Conservation (phyloP, 2,797 vertebrate species). For the Oceanodroma leucorhoa region DNA sequence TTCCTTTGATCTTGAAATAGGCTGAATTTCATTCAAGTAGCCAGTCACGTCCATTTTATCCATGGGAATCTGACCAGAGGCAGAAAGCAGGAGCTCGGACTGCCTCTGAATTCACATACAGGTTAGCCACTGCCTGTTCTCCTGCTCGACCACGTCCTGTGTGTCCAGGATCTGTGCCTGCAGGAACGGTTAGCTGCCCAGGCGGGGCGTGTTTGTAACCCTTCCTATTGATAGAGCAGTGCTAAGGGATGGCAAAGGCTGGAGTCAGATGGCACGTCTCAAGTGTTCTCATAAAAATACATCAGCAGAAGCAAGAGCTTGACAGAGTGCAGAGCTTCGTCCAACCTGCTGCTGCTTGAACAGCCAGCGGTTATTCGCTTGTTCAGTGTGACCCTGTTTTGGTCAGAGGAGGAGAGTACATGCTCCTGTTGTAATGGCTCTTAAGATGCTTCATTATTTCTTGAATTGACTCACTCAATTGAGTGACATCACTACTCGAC, state of each 20-base stretch:
- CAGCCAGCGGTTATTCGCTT: fast-evolving
- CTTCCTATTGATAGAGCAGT: not conserved
- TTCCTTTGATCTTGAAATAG: not conserved
- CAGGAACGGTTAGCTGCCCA: not conserved
- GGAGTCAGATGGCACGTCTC: fast-evolving
- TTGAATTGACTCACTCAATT: not conserved
- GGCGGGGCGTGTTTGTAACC: not conserved
- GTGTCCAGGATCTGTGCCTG: not conserved
- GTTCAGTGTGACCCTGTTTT: fast-evolving
- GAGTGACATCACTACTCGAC: not conserved
- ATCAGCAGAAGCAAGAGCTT: not conserved
- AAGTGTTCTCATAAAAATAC: not conserved
- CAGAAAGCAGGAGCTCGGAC: not conserved
- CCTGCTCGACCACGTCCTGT: fast-evolving
- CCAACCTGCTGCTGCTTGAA: not conserved
- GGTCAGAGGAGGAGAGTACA: not conserved
- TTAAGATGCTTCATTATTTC: not conserved
- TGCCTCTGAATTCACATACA: not conserved
- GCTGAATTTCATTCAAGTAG: not conserved
- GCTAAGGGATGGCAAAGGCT: not conserved
- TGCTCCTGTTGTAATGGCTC: not conserved
- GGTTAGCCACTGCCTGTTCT: fast-evolving
- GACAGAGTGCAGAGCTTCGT: fast-evolving
- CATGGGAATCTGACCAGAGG: not conserved
- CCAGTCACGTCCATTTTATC: not conserved